Percentiles rank a stretch among this genome's conserved stretches.
Evolutionary conservation across 53 echinoderm and acorn worm species (phyloP).

Genomic region (Glandiceps talaboti): DNA sequence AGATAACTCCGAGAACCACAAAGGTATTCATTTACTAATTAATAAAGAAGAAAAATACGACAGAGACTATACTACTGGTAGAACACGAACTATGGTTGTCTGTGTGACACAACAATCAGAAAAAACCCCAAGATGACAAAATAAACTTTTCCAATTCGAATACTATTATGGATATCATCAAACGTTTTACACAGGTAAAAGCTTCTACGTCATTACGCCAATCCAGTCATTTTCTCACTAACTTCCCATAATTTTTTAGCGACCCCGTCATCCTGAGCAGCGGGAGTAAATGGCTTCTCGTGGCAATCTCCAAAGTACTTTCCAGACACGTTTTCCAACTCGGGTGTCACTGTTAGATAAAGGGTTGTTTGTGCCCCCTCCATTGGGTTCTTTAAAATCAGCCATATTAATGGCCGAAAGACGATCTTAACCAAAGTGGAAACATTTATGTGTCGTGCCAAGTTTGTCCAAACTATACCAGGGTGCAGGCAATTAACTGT

Average conservation of each 20-base stretch:
- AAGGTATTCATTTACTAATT: too few species aligned
- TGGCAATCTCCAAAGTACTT: slow-evolving; percentile 55
- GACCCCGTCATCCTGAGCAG: slow-evolving; percentile 40
- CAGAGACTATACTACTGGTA: too few species aligned
- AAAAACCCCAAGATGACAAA: too few species aligned
- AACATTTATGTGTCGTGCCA: not conserved
- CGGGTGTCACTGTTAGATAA: slow-evolving; percentile 37
- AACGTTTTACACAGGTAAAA: too few species aligned
- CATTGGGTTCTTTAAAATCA: not conserved
- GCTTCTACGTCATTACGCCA: too few species aligned
- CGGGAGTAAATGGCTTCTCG: slow-evolving; percentile 7
- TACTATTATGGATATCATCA: too few species aligned
- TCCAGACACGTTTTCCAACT: slow-evolving; percentile 32
- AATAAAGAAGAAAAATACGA: too few species aligned
- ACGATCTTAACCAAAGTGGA: not conserved
- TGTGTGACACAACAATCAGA: too few species aligned
- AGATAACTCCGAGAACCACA: too few species aligned
- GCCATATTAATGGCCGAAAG: slow-evolving; percentile 3
- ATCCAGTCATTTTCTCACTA: slow-evolving; percentile 57
- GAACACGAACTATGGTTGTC: too few species aligned
- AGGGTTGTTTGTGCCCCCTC: slow-evolving; percentile 59
- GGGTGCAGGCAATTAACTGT: slow-evolving; percentile 4
- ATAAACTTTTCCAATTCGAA: too few species aligned
- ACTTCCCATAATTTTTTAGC: slow-evolving; percentile 55
- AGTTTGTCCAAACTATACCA: not conserved